Conservation (phyloP, 92 coral and sea anemone species). For the Porites lobata region DNA sequence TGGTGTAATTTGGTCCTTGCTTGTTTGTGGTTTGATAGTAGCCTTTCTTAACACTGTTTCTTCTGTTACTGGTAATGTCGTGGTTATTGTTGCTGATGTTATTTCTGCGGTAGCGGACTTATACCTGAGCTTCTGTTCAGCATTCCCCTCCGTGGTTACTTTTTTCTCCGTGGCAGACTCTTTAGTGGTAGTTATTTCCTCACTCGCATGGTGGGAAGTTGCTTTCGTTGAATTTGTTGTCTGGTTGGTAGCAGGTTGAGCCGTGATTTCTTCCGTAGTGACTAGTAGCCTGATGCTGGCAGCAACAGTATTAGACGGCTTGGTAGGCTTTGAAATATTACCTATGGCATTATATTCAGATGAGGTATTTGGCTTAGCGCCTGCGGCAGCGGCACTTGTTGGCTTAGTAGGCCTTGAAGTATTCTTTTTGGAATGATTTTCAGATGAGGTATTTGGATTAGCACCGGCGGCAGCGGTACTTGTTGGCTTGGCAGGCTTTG, state of each 20-base stretch:
- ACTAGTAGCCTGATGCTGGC: background rate
- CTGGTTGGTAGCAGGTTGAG: background rate
- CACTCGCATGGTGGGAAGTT: background rate
- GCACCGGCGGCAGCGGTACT: background rate
- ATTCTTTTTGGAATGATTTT: background rate
- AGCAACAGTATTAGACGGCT: background rate
- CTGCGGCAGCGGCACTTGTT: background rate
- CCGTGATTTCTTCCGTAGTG: background rate
- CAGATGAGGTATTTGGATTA: background rate
- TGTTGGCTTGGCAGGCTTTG: background rate
- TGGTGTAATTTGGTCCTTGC: background rate
- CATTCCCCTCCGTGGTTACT: background rate
- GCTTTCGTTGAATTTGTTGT: background rate
- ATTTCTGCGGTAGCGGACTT: background rate
- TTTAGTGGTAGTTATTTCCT: background rate
- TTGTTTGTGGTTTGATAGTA: background rate
- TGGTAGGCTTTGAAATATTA: background rate
- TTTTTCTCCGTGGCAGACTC: background rate
- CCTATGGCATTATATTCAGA: background rate
- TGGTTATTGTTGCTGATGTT: background rate
- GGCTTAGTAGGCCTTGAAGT: background rate
- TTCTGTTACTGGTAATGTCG: background rate
- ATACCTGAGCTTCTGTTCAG: background rate
- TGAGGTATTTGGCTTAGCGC: background rate
- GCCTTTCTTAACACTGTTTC: too few relatives aligned